Evolutionary conservation across 1,140 invertebrate genomes (phyloP).

Genomic region (Leptinotarsa texana): DNA sequence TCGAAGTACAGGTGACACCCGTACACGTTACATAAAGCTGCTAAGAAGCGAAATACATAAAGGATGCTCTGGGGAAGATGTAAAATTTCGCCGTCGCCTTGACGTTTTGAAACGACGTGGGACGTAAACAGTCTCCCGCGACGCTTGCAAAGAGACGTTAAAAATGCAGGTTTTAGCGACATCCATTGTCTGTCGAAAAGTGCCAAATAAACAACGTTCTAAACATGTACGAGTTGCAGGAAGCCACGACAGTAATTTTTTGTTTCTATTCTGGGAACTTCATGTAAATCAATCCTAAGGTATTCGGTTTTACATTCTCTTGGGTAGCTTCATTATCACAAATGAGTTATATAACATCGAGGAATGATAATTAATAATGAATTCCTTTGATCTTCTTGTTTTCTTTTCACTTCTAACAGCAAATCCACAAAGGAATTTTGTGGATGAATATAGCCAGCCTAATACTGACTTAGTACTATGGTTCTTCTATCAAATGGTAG

Average conservation of each 20-base stretch:
- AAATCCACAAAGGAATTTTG: too few species aligned
- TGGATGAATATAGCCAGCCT: too few species aligned
- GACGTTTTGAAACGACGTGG: constrained; percentile 2
- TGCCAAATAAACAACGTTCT: not conserved
- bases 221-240: not conserved
- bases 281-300: too few species aligned
- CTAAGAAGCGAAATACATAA: not conserved
- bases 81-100: not conserved
- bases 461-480: too few species aligned
- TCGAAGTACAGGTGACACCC: constrained; percentile 1
- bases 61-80: not conserved
- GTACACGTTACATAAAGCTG: not conserved
- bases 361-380: too few species aligned
- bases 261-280: too few species aligned
- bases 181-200: constrained; percentile 4
- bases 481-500: too few species aligned
- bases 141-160: not conserved
- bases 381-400: too few species aligned
- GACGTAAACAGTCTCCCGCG: not conserved
- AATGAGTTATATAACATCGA: too few species aligned
- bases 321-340: too few species aligned
- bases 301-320: too few species aligned
- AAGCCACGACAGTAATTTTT: not conserved
- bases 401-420: too few species aligned
- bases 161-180: not conserved